Evolutionary conservation across 1,140 invertebrate genomes (phyloP).

Genomic region (Oreohelix idahoensis): DNA sequence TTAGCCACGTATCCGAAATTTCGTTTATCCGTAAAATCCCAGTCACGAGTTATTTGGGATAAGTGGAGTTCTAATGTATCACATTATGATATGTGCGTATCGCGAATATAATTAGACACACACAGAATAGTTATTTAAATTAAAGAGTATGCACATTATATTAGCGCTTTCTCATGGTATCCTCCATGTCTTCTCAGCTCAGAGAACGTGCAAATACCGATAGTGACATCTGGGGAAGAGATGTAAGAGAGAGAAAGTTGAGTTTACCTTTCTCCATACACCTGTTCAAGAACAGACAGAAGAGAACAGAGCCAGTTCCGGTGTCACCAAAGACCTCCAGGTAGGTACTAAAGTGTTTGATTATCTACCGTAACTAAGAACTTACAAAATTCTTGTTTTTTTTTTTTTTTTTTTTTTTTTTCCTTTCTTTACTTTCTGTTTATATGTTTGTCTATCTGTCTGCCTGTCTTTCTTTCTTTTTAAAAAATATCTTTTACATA

Average conservation of each 20-base stretch:
- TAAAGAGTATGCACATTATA: too few species aligned
- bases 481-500: too few species aligned
- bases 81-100: too few species aligned
- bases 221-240: not conserved
- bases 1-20: too few species aligned
- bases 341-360: not conserved
- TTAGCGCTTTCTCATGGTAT: too few species aligned
- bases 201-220: conserved; percentile 23
- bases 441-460: too few species aligned
- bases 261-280: conserved; percentile 23
- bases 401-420: not conserved
- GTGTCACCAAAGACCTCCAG: not conserved
- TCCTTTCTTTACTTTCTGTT: not conserved
- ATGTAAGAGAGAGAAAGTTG: not conserved
- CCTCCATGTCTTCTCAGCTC: not conserved
- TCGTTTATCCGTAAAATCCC: too few species aligned
- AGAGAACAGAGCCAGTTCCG: not conserved
- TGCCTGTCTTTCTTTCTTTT: too few species aligned
- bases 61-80: too few species aligned
- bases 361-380: not conserved
- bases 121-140: too few species aligned
- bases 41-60: too few species aligned
- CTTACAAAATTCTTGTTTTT: not conserved
- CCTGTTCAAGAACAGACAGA: conserved; percentile 10
- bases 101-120: too few species aligned